phyloP scores from a whole-genome alignment of 2,888 invertebrate genomes.

The Drosophila mimetica region DNA sequence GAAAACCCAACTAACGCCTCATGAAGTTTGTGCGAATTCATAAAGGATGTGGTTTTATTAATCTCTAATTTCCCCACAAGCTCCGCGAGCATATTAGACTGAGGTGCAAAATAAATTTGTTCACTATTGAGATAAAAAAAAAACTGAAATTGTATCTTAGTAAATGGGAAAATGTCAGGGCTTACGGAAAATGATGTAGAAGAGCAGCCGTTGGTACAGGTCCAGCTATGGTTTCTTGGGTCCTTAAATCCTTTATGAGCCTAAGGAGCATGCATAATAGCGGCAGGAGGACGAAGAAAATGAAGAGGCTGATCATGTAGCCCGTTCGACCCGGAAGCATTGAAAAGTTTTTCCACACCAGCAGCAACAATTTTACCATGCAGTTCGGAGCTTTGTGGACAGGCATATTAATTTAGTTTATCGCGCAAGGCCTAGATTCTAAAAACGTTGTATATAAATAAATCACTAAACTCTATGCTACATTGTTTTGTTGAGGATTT shows the following conservation, averaged over 20 bases:
- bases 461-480: background rate
- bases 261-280: background rate
- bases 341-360: slow-evolving; percentile 13
- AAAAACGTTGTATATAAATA: background rate
- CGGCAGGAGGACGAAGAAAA: background rate
- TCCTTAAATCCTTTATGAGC: background rate
- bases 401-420: background rate
- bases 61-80: background rate
- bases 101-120: background rate
- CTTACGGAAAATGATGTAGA: background rate
- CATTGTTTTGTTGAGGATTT: background rate
- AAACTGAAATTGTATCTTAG: background rate
- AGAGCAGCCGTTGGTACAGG: background rate
- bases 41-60: background rate
- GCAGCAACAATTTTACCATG: background rate
- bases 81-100: background rate
- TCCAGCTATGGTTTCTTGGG: background rate
- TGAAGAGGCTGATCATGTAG: background rate
- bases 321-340: background rate
- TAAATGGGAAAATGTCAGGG: background rate
- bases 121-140: background rate
- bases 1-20: background rate
- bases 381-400: background rate
- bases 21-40: background rate
- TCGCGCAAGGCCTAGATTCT: background rate